These are phyloP conservation scores for Myiagra hebetior DNA, from an alignment of 2,113 vertebrate species.

Conservation along the genomic window DNA sequence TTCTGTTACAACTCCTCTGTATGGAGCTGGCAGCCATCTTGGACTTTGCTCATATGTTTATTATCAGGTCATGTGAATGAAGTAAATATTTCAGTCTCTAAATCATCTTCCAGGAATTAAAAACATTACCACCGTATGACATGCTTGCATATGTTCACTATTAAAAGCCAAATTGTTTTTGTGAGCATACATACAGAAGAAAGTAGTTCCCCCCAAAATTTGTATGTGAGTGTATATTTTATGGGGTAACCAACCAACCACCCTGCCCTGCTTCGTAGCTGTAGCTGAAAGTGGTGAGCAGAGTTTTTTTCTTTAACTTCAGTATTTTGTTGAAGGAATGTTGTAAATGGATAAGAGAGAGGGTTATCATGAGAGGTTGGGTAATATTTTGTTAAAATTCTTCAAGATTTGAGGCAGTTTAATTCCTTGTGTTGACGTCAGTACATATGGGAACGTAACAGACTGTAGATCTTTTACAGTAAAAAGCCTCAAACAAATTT, in stretches of 20 bases:
- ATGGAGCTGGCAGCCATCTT: background rate
- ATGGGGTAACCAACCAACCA: background rate
- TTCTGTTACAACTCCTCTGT: background rate
- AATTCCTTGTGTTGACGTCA: background rate
- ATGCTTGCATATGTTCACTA: background rate
- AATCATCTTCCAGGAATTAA: background rate
- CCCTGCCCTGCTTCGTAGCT: background rate
- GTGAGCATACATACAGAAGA: background rate
- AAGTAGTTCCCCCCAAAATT: fast-evolving
- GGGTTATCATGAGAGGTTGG: background rate
- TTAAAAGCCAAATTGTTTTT: background rate
- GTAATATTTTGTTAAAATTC: background rate
- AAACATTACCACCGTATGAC: background rate
- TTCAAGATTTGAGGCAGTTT: background rate
- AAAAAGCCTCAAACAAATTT: background rate
- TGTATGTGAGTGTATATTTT: fast-evolving
- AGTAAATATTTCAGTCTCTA: background rate
- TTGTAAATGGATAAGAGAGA: background rate
- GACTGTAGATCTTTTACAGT: background rate
- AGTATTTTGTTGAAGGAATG: background rate
- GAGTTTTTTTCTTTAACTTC: background rate
- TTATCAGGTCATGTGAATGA: background rate
- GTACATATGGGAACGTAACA: background rate
- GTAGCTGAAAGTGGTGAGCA: background rate
- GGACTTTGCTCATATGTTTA: background rate